Evolutionary conservation across 2,113 vertebrate species (phyloP).

Genomic region (Clarias gariepinus): DNA sequence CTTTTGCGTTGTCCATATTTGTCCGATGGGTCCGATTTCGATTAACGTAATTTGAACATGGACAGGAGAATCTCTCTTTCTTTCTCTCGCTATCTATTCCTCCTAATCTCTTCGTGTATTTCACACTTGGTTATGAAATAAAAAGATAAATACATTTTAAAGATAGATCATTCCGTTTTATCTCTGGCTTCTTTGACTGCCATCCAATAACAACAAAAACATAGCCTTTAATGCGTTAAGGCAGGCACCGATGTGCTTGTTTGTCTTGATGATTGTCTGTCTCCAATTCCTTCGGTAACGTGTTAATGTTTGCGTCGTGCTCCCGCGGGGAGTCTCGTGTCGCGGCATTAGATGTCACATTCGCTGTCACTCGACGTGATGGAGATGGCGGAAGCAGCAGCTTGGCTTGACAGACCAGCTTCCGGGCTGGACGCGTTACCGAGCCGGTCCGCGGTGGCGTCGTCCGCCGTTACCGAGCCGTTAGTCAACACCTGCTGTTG

Average conservation of each 20-base stretch:
- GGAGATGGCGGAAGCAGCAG: slow-evolving; percentile 95
- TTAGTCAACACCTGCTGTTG: slow-evolving; percentile 95
- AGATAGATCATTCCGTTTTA: slow-evolving; percentile 65
- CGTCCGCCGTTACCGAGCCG: slow-evolving; percentile 86
- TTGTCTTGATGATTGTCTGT: slow-evolving; percentile 75
- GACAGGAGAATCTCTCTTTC: slow-evolving; percentile 43
- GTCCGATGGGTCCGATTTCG: slow-evolving; percentile 65
- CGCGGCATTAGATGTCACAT: slow-evolving; percentile 90
- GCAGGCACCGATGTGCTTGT: slow-evolving; percentile 70
- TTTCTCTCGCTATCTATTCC: slow-evolving; percentile 24
- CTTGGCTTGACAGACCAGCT: slow-evolving; percentile 94
- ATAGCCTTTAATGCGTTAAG: slow-evolving; percentile 63
- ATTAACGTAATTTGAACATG: slow-evolving; percentile 61
- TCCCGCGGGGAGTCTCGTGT: slow-evolving; percentile 41
- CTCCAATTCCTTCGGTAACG: slow-evolving; percentile 60
- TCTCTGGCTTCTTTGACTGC: slow-evolving; percentile 68
- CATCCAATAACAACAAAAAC: slow-evolving; percentile 55
- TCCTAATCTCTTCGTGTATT: slow-evolving; percentile 61
- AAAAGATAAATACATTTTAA: slow-evolving; percentile 65
- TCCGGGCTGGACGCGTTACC: slow-evolving; percentile 89
- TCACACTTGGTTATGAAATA: slow-evolving; percentile 52
- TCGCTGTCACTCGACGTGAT: slow-evolving; percentile 99
- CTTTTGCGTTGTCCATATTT: slow-evolving; percentile 53
- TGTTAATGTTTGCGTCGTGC: slow-evolving; percentile 58
- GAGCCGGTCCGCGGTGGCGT: slow-evolving; percentile 82